These are phyloP conservation scores for Dolichomitus sp. DNA, from an alignment of 2,888 invertebrate genomes.

Conservation along the genomic window DNA sequence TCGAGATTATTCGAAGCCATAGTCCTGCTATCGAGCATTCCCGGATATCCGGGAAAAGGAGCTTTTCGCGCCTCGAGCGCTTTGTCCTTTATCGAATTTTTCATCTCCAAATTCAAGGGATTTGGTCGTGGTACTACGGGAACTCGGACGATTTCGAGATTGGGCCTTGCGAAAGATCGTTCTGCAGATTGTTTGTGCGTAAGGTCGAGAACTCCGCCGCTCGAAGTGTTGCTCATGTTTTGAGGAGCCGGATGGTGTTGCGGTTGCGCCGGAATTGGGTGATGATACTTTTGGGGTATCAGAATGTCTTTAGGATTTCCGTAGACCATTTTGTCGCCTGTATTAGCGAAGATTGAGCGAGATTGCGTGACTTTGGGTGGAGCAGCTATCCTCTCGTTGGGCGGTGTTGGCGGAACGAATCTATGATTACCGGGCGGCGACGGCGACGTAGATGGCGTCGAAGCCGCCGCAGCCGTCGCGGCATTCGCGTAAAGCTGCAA, in stretches of 20 bases:
- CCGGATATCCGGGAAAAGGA: conserved; percentile 76
- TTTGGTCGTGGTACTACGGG: conserved; percentile 85
- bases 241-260: conserved; percentile 58
- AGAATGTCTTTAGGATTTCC: conserved; percentile 92
- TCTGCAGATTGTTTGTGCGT: conserved; percentile 87
- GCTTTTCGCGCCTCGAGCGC: conserved; percentile 75
- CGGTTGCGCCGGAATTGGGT: conserved; percentile 75
- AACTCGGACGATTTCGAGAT: conserved; percentile 89
- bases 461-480: conserved; percentile 65
- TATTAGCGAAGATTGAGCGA: conserved; percentile 89
- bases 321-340: conserved; percentile 89
- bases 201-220: conserved; percentile 89
- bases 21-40: conserved; percentile 86
- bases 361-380: conserved; percentile 89
- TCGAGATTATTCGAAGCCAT: conserved; percentile 90
- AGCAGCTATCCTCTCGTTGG: conserved; percentile 80
- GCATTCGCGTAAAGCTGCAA: conserved; percentile 82
- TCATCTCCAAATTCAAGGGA: conserved; percentile 86
- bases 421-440: conserved; percentile 72
- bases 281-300: conserved; percentile 87
- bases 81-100: conserved; percentile 80
- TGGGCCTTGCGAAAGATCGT: conserved; percentile 83
- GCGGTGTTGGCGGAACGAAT: conserved; percentile 77
- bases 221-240: conserved; percentile 49
- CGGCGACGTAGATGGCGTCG: conserved; percentile 63